Base-by-base conservation (phyloP, 1,140 invertebrate species). In the Drosophila biarmipes region DNA sequence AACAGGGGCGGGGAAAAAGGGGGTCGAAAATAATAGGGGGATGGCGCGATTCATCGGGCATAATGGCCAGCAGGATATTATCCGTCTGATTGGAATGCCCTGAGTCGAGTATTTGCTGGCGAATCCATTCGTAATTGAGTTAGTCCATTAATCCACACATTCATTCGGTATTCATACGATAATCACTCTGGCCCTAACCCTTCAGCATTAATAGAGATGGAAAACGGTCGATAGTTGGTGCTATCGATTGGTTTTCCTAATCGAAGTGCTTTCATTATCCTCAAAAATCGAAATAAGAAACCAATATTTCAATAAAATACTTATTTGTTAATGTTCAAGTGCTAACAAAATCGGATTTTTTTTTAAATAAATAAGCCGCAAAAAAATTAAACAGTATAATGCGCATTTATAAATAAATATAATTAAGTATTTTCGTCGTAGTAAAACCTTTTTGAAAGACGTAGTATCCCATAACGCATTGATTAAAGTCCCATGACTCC, bases 81-180 rank as follows among this genome's bases (percentile, higher is more conserved):
- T 40, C 17, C 21, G 31, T 11, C 63, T 66, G 62, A 66, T 66
- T 66, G 62, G 58, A 64, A 64, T 64, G 63, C 45, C 63, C 38
- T 14, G n/a, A 46, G 34, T 34, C 58, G 45, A 67, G 34, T 51
- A 67, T 67, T 67, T 67, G 63, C 35, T 48, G 43, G 34, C 43
- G 48, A 63, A 67, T 67, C 63, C n/a, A 35, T 35, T 67, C 35
- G 35, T 67, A 67, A 67, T 67, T 67, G 58, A 63, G 63, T 67
- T 67, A 42, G 43, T 66, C 63, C 43, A 61, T 57, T 61, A 61
- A 61, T 61, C 53, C 34, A 38, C 31, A 54, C 12, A 56, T 55
- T 24, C 12, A 55, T 35, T 58, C 37, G 31, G 34, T 24, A 29
- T 56, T 56, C 15, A 56, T 61, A 56, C 55, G 11, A 11, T 21